These are phyloP conservation scores for Plebejus argus DNA, from an alignment of 2,888 invertebrate genomes.

Conservation along the genomic window DNA sequence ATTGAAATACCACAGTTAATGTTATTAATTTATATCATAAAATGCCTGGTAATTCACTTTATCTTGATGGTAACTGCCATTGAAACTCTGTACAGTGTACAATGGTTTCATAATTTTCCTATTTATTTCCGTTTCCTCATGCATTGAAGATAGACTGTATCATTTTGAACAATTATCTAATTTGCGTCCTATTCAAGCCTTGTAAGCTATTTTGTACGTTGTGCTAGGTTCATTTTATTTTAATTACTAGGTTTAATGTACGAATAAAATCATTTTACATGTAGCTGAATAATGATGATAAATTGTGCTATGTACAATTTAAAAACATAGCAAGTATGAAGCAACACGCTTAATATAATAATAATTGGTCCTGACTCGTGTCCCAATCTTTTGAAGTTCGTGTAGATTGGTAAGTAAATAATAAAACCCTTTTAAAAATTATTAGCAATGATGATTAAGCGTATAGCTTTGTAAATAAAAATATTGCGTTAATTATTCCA, in stretches of 20 bases:
- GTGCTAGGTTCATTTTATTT: neutral
- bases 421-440: neutral
- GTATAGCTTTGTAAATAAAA: neutral
- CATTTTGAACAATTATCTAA: conserved; percentile 2
- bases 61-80: neutral
- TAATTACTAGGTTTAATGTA: neutral
- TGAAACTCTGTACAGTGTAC: neutral
- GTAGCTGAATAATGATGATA: no score
- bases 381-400: no score
- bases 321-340: no score
- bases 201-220: neutral
- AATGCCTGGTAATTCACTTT: neutral
- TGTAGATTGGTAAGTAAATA: neutral
- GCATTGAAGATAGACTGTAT: neutral
- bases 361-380: no score
- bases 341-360: no score
- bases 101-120: neutral
- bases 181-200: neutral
- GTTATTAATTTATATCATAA: neutral
- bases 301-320: no score
- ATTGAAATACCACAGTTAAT: neutral
- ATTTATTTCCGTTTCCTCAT: conserved; percentile 15
- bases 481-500: no score
- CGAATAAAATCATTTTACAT: no score
- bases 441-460: neutral